A percentile compares a stretch with the other conserved stretches of the same genome.
Evolutionary conservation across 2,888 invertebrate genomes (phyloP).

Genomic region (Pyrrhia umbra): DNA sequence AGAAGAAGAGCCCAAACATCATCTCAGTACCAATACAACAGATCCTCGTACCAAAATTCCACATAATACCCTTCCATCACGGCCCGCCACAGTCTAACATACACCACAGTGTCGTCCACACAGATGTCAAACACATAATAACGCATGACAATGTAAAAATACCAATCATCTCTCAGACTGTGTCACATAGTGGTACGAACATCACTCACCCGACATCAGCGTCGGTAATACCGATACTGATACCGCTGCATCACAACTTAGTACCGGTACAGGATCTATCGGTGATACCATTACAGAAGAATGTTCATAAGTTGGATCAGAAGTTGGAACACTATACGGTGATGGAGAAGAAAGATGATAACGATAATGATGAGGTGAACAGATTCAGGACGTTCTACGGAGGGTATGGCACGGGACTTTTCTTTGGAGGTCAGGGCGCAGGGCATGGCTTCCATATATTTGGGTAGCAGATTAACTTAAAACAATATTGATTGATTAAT

Average conservation of each 20-base stretch:
- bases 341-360: slow-evolving; percentile 68
- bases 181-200: slow-evolving; percentile 70
- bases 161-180: slow-evolving; percentile 71
- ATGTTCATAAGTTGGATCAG: slow-evolving; percentile 62
- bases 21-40: slow-evolving; percentile 70
- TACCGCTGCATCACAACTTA: slow-evolving; percentile 75
- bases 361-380: slow-evolving; percentile 72
- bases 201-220: slow-evolving; percentile 70
- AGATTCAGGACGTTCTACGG: slow-evolving; percentile 80
- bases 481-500: slow-evolving; percentile 35
- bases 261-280: slow-evolving; percentile 80
- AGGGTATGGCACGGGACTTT: slow-evolving; percentile 81
- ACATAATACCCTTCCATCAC: slow-evolving; percentile 71
- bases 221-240: slow-evolving; percentile 67
- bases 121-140: slow-evolving; percentile 65
- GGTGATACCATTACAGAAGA: slow-evolving; percentile 80
- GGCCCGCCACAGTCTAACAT: slow-evolving; percentile 70
- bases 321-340: slow-evolving; percentile 68
- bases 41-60: slow-evolving; percentile 71
- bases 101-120: slow-evolving; percentile 70
- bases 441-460: slow-evolving; percentile 85
- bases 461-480: slow-evolving; percentile 64
- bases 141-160: slow-evolving; percentile 69
- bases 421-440: slow-evolving; percentile 83
- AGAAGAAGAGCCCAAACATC: slow-evolving; percentile 70